Percentiles rank a stretch among this genome's conserved stretches.
Conservation (phyloP, 2,797 vertebrate genomes). For the Neosilurus mollespiculum region DNA sequence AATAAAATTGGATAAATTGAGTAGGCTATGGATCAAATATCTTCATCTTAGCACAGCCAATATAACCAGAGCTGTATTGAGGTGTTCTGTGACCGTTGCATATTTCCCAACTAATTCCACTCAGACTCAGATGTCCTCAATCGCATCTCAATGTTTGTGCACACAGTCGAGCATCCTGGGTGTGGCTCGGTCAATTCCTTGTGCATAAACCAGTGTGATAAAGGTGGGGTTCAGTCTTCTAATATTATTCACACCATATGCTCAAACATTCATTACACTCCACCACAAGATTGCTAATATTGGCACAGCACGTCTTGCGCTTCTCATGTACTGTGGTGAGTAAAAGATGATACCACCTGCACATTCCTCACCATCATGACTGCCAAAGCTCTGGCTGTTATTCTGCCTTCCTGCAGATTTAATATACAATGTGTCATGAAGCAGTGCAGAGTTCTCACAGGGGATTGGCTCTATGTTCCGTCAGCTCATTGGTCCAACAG, state of each 20-base stretch:
- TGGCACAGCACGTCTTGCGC: conserved; percentile 14
- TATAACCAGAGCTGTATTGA: not conserved
- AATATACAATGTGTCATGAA: conserved; percentile 12
- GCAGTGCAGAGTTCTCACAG: not conserved
- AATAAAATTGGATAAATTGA: not conserved
- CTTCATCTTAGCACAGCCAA: not conserved
- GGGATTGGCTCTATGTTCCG: too few species aligned
- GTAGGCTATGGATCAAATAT: not conserved
- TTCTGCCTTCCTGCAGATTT: conserved; percentile 18
- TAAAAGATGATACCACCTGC: conserved; percentile 22
- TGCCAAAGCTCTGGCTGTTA: conserved; percentile 1
- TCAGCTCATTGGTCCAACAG: too few species aligned
- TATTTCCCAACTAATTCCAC: not conserved
- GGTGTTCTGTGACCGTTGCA: not conserved
- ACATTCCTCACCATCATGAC: not conserved
- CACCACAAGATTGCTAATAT: conserved; percentile 6
- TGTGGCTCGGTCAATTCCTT: not conserved
- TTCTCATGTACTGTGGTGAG: not conserved
- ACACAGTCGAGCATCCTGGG: not conserved
- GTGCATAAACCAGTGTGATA: not conserved
- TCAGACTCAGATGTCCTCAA: not conserved
- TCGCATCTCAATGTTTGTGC: not conserved
- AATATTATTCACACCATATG: conserved; percentile 29
- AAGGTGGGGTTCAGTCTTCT: conserved; percentile 7
- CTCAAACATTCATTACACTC: conserved; percentile 3